Conservation (phyloP, 2,113 vertebrate species). For the Stegostoma tigrinum region DNA sequence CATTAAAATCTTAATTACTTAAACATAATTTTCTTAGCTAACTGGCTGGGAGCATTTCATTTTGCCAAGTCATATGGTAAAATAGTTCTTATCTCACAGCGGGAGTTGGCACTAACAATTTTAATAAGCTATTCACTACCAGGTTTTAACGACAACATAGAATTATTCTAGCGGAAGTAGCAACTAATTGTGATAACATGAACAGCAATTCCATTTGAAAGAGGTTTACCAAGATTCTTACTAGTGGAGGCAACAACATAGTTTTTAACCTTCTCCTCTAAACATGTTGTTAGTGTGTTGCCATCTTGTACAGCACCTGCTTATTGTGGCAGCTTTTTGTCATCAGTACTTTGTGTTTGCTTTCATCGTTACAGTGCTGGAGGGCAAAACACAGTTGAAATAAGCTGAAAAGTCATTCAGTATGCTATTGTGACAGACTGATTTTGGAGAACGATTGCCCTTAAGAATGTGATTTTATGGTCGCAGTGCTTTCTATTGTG, state of each 20-base stretch:
- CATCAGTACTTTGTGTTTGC: background rate
- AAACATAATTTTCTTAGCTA: background rate
- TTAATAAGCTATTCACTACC: background rate
- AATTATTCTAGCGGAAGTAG: background rate
- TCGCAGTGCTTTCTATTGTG: background rate
- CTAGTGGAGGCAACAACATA: background rate
- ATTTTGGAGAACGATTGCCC: background rate
- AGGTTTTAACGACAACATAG: background rate
- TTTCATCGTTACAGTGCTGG: background rate
- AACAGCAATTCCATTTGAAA: background rate
- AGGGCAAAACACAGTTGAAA: background rate
- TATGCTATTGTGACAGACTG: background rate
- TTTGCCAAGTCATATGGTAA: background rate
- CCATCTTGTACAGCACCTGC: background rate
- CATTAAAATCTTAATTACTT: constrained; percentile 12
- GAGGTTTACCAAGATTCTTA: background rate
- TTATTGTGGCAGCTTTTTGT: background rate
- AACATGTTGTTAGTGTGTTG: background rate
- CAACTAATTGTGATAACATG: background rate
- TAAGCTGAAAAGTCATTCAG: background rate
- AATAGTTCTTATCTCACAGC: constrained; percentile 26
- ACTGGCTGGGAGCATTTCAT: background rate
- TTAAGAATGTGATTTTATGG: background rate
- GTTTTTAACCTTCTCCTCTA: background rate
- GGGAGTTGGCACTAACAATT: constrained; percentile 9